Base-by-base conservation (phyloP, 2,113 vertebrate genomes). In the Chitala chitala region DNA sequence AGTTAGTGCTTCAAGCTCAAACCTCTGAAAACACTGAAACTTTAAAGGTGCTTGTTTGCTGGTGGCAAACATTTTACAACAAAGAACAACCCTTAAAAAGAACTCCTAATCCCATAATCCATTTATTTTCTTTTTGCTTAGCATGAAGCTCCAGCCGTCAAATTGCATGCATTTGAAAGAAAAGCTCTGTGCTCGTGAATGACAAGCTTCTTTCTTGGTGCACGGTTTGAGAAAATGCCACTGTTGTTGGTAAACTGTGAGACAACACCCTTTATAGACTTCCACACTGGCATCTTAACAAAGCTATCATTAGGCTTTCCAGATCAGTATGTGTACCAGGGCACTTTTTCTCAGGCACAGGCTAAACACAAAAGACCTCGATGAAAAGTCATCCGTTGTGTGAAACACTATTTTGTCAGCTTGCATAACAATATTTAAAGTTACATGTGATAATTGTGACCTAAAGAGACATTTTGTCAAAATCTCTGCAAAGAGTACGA, bases 61-160 rank as follows among this genome's bases (percentile, higher is more conserved):
- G 33, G 44, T 12, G 12, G 12, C 44, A 46, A 6, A 4, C 5
- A 6, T 46, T 5, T 4, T 12, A 46, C 26, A 26, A 68, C 22
- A 48, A 42, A 46, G 46, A 48, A 74, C 83, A 89, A 83, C 86
- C 76, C 84, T 82, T 78, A 82, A 82, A 77, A 76, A 78, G 75
- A 83, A 73, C 74, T 77, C 71, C 72, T 80, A 88, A 86, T 84
- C 87, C 82, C 80, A 86, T 87, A 88, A 89, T 86, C 83, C 86
- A 74, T 80, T 78, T 81, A 74, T 31, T 59, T 15, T 12, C 15
- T 15, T 78, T 59, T 82, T 69, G 78, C 82, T 80, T 82, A 77
- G 77, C 69, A 5, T 50, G 77, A 48, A 48, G 77, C 72, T 73
- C 69, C 65, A 31, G 42, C 77, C 77, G 38, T 29, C 31, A 2